These are phyloP conservation scores for Peromyscus nudipes DNA, from an alignment of 2,797 vertebrate species.

Conservation along the genomic window DNA sequence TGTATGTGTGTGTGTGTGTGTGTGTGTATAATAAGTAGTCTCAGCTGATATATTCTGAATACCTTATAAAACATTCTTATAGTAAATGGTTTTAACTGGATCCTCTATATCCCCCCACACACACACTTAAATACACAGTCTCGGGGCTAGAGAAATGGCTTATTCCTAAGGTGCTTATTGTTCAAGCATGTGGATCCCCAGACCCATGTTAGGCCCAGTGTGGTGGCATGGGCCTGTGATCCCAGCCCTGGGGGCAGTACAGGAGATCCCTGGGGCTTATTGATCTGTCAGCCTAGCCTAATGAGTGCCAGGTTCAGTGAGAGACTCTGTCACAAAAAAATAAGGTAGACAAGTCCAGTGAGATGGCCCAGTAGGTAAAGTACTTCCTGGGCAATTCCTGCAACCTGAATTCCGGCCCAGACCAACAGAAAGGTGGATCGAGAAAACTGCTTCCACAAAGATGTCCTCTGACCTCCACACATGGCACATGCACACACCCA, in stretches of 20 bases:
- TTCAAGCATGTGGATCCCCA: neutral
- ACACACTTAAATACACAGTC: neutral
- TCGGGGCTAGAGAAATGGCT: neutral
- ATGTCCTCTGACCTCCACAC: neutral
- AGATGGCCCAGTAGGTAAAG: neutral
- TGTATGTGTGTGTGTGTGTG: no score
- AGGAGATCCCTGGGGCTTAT: neutral
- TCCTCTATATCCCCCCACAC: neutral
- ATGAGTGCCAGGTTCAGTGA: neutral
- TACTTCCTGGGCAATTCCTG: neutral
- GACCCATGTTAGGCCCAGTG: neutral
- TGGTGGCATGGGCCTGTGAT: neutral
- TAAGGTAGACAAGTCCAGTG: neutral
- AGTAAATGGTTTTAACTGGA: neutral
- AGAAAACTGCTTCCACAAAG: neutral
- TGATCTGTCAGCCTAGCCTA: neutral
- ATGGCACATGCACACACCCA: neutral
- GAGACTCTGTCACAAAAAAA: neutral
- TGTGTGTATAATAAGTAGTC: neutral
- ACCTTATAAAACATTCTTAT: conserved; percentile 23
- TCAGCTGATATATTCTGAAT: conserved; percentile 8
- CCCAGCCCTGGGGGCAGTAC: neutral
- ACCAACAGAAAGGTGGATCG: neutral
- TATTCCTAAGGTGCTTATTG: neutral
- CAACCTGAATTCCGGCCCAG: neutral